Conservation (phyloP, 2,113 vertebrate species). For the Takifugu bimaculatus region DNA sequence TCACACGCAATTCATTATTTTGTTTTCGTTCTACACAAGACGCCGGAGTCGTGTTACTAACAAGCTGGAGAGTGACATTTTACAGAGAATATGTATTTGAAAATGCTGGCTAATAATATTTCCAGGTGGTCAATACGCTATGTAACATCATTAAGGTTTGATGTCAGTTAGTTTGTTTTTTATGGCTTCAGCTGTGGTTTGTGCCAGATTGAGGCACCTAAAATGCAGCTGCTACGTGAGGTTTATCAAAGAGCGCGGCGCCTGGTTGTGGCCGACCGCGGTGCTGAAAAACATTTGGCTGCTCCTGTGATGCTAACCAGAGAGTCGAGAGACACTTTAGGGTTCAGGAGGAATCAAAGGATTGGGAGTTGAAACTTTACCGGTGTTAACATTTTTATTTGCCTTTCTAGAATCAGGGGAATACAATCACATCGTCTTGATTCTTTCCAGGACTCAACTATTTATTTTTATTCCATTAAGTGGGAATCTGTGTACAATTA, state of each 20-base stretch:
- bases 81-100: slow-evolving; percentile 2
- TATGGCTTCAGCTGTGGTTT: slow-evolving; percentile 50
- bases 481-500: no score
- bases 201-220: not conserved
- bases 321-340: slow-evolving; percentile 29
- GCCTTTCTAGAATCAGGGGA: slow-evolving; percentile 25
- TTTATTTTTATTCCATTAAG: no score
- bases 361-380: slow-evolving; percentile 42
- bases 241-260: slow-evolving; percentile 35
- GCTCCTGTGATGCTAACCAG: slow-evolving; percentile 45
- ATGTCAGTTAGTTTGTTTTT: slow-evolving; percentile 31
- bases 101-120: not conserved
- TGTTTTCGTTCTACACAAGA: not conserved
- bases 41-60: not conserved
- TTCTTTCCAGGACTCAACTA: slow-evolving; percentile 1
- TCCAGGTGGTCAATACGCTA: not conserved
- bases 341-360: slow-evolving; percentile 30
- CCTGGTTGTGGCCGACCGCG: slow-evolving; percentile 39
- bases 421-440: slow-evolving; percentile 27
- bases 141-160: slow-evolving; percentile 8
- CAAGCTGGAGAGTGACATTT: slow-evolving; percentile 17
- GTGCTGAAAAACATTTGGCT: slow-evolving; percentile 51
- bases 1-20: not conserved
- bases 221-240: slow-evolving; percentile 37
- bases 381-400: slow-evolving; percentile 13